phyloP scores from a whole-genome alignment of 2,797 vertebrate genomes.

The Anolis apletophallus region DNA sequence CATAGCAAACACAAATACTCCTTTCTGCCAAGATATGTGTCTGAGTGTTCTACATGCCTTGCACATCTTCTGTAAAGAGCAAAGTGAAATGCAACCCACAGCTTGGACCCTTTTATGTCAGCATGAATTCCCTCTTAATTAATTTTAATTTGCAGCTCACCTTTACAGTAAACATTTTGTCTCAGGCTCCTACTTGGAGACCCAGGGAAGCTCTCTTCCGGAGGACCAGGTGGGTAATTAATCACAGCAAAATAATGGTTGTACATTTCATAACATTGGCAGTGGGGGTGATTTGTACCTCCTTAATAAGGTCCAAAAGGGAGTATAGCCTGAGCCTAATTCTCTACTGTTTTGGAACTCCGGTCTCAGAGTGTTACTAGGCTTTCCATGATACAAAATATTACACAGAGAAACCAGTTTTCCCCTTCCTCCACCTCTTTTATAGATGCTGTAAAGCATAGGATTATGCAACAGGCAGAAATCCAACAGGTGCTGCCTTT shows the following conservation, averaged over 20 bases:
- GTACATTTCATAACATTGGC: fast-evolving
- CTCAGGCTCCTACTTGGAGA: constrained; percentile 27
- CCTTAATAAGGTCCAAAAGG: constrained; percentile 27
- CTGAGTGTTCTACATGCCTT: background rate
- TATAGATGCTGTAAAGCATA: background rate
- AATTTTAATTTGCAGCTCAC: constrained; percentile 31
- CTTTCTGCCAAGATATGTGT: background rate
- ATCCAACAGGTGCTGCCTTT: background rate
- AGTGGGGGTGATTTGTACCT: background rate
- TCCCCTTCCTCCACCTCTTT: background rate
- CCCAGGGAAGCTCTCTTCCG: background rate
- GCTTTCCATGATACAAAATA: background rate
- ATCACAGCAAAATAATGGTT: background rate
- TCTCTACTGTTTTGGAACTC: too few relatives aligned
- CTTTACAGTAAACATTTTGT: constrained; percentile 15
- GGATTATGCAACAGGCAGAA: background rate
- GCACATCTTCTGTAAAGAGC: background rate
- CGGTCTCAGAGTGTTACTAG: background rate
- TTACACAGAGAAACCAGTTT: background rate
- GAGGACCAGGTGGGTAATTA: background rate
- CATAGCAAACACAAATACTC: background rate
- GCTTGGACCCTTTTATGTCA: background rate
- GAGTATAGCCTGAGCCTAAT: background rate
- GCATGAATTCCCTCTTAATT: constrained; percentile 19
- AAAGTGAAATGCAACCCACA: background rate